Evolutionary conservation across 2,888 invertebrate species (phyloP), one percentile per base, ranked within the genome.

Genomic region (Gymnocheta viridis): DNA sequence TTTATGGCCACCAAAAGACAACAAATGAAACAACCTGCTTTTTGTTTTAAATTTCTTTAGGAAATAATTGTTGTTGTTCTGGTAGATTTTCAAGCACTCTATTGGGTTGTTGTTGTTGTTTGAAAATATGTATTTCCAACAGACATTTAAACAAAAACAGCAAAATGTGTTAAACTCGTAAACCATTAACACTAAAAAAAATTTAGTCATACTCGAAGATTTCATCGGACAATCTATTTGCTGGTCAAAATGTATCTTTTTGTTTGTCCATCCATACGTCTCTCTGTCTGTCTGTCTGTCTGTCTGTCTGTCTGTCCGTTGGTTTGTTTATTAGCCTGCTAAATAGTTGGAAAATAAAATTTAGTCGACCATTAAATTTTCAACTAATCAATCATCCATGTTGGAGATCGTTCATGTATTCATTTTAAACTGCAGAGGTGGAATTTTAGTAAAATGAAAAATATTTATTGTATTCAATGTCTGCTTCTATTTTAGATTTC

Each of bases 311-410:
- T 17, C n/a, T 3, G 56, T 60, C 38, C 27, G 29, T 29, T 38
- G 6, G 32, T 19, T 24, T 24, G 12, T 70, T 70, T 69, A 32
- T 62, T 51, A 32, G 38, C 69, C 51, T 38, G 69, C 32, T 62
- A 70, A 60, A 62, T n/a, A 54, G 22, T 62, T 51, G 22, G 22
- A 17, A 62, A 38, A 24, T 49, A 54, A 29, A 67, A 74, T 64
- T 47, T 64, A 38, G 56, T 74, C 54, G 38, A 76, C 38, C 54
- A 64, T 82, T 82, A 49, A 58, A 70, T 56, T 56, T 80, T 35
- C n/a, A 47, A 24, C 44, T 10, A 49, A 67, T 77, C 44, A 58
- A 47, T 27, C 54, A 64, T 60, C 2, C 38, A 49, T 35, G n/a
- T 10, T 38, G 3, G 14, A 12, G 10, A 3, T 12, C 12, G 27